Conservation (phyloP, 2,113 vertebrate genomes). For the Sapayoa aenigma region DNA sequence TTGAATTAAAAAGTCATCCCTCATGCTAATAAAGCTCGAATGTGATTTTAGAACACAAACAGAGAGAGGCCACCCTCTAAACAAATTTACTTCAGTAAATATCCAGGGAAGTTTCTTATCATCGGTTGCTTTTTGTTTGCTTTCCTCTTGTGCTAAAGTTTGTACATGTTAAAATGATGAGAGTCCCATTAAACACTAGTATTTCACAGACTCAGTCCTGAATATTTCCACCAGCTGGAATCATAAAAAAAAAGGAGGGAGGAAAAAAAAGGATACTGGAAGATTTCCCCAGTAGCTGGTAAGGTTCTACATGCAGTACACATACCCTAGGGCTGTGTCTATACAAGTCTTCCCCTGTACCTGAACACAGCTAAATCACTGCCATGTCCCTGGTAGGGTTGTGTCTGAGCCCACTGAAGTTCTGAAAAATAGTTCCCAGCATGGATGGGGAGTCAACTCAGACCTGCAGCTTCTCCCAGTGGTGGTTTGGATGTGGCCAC, state of each 20-base stretch:
- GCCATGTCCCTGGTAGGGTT: not conserved
- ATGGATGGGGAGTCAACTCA: accelerated
- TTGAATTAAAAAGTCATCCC: not conserved
- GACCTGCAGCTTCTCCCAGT: accelerated
- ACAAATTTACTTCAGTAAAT: not conserved
- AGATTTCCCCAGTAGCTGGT: not conserved
- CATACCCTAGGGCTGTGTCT: not conserved
- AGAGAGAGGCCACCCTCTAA: not conserved
- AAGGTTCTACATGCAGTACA: accelerated
- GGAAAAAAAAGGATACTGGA: not conserved
- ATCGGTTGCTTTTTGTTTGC: not conserved
- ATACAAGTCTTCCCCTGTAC: accelerated
- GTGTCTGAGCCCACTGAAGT: not conserved
- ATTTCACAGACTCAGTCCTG: not conserved
- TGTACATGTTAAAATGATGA: not conserved
- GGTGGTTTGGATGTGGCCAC: not conserved
- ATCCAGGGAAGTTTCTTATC: not conserved
- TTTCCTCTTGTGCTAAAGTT: not conserved
- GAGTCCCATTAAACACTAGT: not conserved
- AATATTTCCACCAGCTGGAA: not conserved
- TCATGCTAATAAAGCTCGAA: not conserved
- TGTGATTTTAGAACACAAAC: not conserved
- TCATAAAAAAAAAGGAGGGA: not conserved
- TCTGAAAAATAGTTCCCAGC: not conserved
- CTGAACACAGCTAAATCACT: not conserved